Percentiles rank a stretch among this genome's conserved stretches.
Evolutionary conservation across 2,797 vertebrate species (phyloP).

Genomic region (Notolepis coatsorum): DNA sequence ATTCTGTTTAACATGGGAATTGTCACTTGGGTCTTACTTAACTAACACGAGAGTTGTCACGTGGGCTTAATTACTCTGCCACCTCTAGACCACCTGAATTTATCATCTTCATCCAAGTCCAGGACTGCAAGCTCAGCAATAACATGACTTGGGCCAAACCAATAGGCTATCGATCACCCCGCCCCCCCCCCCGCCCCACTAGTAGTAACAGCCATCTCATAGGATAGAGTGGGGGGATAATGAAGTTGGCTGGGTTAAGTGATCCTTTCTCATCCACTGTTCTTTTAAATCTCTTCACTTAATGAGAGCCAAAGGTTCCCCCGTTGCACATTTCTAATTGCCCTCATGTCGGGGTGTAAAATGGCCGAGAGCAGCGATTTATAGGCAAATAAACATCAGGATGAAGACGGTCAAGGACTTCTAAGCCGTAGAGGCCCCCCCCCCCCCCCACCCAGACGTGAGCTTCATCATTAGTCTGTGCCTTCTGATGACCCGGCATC

Average conservation of each 20-base stretch:
- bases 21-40: no score
- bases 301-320: conserved; percentile 80
- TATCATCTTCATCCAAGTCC: conserved; percentile 76
- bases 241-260: conserved; percentile 50
- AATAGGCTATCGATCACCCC: conserved; percentile 73
- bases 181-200: no score
- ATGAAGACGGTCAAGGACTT: conserved; percentile 73
- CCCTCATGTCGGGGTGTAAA: conserved; percentile 65
- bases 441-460: no score
- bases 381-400: conserved; percentile 74
- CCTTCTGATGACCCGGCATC: conserved; percentile 65
- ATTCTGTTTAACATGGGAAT: no score
- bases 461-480: conserved; percentile 62
- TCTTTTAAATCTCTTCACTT: conserved; percentile 68
- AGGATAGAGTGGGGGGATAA: conserved; percentile 64
- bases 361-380: conserved; percentile 75
- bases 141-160: conserved; percentile 70
- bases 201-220: conserved; percentile 58
- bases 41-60: conserved; percentile 26
- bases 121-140: conserved; percentile 76
- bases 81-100: conserved; percentile 73
- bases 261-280: conserved; percentile 46
- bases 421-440: conserved; percentile 66
- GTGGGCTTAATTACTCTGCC: conserved; percentile 75
- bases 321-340: conserved; percentile 73